Evolutionary conservation across 2,888 invertebrate genomes (phyloP), one percentile per base, ranked within the genome.

Genomic region (Ichneumoninae sp.): DNA sequence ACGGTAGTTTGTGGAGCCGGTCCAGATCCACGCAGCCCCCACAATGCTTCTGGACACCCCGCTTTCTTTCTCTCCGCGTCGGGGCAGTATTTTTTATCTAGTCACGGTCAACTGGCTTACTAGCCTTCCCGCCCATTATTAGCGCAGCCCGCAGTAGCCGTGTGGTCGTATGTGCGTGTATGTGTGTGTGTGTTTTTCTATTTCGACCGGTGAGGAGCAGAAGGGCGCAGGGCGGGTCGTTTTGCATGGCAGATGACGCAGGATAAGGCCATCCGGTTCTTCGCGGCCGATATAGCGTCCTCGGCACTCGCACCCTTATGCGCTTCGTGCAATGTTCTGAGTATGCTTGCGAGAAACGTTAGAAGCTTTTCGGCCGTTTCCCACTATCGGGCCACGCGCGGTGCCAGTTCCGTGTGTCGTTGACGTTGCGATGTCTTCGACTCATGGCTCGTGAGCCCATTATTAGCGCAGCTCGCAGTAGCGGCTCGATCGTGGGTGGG

Each of bases 31-130:
- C 52, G 30, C 50, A 33, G 44, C 70, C 40, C 54, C n/a, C 52
- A 57, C 83, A 83, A 89, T 82, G 83, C 52, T 60, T 40, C 66
- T 75, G 70, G 70, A 78, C 77, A 44, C 69, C 70, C 36, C 30
- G 66, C 10, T 65, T 65, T 60, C 69, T 44, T 54, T 79, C 71
- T 75, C 60, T 83, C 75, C 79, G 90, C 91, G 90, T 91, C 91
- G 88, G 92, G 44, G 92, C 93, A 93, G 92, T 93, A 93, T 94
- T 94, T 94, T 94, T 94, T 94, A 94, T 94, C 94, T 93, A 92
- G 94, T 93, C 94, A 94, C 93, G 93, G 93, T 94, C 93, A 94
- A 94, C 93, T 93, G 93, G 92, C 93, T 92, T 91, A 92, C 90
- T 89, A 90, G 84, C 87, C 88, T 92, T 87, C 90, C 93, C 92